These are phyloP conservation scores for Craterocephalus amniculus DNA, from an alignment of 2,797 vertebrate species.

Conservation along the genomic window DNA sequence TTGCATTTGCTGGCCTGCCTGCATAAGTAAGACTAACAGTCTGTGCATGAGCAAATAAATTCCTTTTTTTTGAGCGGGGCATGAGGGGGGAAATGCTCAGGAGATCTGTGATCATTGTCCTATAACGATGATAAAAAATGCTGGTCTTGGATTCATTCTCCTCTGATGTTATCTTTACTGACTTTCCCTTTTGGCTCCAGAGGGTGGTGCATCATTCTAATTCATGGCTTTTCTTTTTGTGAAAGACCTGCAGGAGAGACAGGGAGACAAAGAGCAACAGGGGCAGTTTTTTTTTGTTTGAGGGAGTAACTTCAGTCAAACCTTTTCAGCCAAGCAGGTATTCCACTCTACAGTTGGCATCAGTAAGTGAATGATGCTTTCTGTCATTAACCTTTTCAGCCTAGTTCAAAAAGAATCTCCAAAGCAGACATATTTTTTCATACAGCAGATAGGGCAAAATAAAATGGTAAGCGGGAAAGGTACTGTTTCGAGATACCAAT, in stretches of 20 bases:
- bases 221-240: slow-evolving; percentile 61
- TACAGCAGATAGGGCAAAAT: too few species aligned
- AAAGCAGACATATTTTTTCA: neutral
- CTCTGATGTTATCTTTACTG: slow-evolving; percentile 38
- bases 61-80: slow-evolving; percentile 49
- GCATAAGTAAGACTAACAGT: slow-evolving; percentile 49
- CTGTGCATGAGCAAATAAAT: slow-evolving; percentile 65
- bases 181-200: slow-evolving; percentile 47
- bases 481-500: neutral
- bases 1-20: slow-evolving; percentile 51
- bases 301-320: slow-evolving; percentile 65
- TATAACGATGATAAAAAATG: slow-evolving; percentile 69
- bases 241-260: slow-evolving; percentile 55
- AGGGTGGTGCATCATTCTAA: slow-evolving; percentile 69
- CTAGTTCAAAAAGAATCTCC: slow-evolving; percentile 6
- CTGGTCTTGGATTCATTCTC: slow-evolving; percentile 59
- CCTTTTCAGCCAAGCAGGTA: slow-evolving; percentile 64
- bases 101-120: slow-evolving; percentile 45
- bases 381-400: slow-evolving; percentile 21
- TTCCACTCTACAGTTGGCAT: slow-evolving; percentile 53
- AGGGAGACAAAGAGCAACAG: slow-evolving; percentile 23
- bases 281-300: slow-evolving; percentile 71
- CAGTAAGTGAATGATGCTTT: slow-evolving; percentile 34
- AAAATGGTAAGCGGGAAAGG: neutral
- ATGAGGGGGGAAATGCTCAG: slow-evolving; percentile 43